Base-by-base conservation (phyloP, 2,797 vertebrate genomes). In the Gadopsis marmoratus region DNA sequence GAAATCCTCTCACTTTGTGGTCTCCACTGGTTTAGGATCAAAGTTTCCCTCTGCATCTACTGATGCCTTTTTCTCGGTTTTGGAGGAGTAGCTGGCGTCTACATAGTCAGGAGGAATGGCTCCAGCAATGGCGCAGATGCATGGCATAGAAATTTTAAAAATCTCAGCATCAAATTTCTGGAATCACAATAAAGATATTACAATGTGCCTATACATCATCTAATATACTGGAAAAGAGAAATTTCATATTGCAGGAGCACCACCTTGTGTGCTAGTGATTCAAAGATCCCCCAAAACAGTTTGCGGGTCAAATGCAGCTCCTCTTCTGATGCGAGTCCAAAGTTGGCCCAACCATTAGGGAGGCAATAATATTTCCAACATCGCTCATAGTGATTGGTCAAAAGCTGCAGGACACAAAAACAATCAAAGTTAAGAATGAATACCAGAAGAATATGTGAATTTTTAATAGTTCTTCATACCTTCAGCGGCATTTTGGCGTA, bases 361-460 rank as follows among this genome's bases (percentile, higher is more conserved):
- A 99, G 95, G 83, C 98, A 99, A 82, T 99, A 99, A 78, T 99
- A 98, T 76, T 98, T 97, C 98, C 98, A 99, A 80, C 98, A 99
- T 1, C 98, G 96, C 88, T 99, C 98, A 5, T 98, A 99, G 89
- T 99, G 98, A 86, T 98, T 99, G 73, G 97, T 98, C 86, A 99
- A 94, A 83, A 99, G 95, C 98, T 98, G 88, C 45, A 88, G 63
- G 21, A 35, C 0, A 12, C 19, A 58, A 78, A 35, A 33, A 64
- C 13, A 35, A 26, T 10, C 0, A 69, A 58, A 67, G 9, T 3
- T 2, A 59, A 50, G 41, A 39, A 26, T 26, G 0, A 16, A 55
- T 14, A 47, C 2, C 2, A 62, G 7, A 29, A 4, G 1, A 60
- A 71, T 4, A 71, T 21, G 10, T 17, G 7, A 60, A 39, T 26